Evolutionary conservation across 2,797 vertebrate genomes (phyloP), one percentile per base, ranked within the genome.

Genomic region (Acipenser oxyrinchus): DNA sequence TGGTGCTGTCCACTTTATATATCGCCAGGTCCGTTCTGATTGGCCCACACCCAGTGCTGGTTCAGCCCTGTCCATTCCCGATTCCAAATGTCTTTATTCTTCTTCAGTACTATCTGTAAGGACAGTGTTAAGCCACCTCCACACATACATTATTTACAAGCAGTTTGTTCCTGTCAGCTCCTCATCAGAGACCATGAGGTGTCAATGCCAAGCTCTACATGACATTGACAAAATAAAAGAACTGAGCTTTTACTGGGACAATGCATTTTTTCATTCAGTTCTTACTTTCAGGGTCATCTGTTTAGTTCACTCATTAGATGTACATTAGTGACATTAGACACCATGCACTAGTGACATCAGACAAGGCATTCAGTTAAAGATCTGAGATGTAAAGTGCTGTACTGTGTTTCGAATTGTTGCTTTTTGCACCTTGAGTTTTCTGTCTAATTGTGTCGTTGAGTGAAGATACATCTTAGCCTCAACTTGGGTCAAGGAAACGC

Each of bases 91-190:
- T 4, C 3, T 3, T 37, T 37, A 37, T 37, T 63, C 62, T 70
- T 50, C 66, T 67, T 59, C 71, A 69, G 69, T 66, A 66, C 10
- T 52, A 66, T 73, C 75, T 75, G 62, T 78, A 67, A 71, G 60
- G 70, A 13, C 59, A 71, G 66, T 66, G 68, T 71, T 71, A 73
- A 23, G 68, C 79, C 62, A 37, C 72, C 73, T 66, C 71, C 67
- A 12, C 12, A 58, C 71, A 64, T 76, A 80, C 75, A 79, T 87
- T 88, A 87, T 87, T 88, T 84, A 87, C 76, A 79, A 82, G 72
- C 81, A 78, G 79, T 71, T 83, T 77, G 74, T 67, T 73, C 72
- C 80, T 74, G 78, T 82, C 79, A 77, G 76, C 79, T 74, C 73
- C 66, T 59, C 65, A 66, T 72, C 66, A 64, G 66, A 70, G 83